phyloP scores from a whole-genome alignment of 1,140 invertebrate species.

The Drosophila tropicalis region DNA sequence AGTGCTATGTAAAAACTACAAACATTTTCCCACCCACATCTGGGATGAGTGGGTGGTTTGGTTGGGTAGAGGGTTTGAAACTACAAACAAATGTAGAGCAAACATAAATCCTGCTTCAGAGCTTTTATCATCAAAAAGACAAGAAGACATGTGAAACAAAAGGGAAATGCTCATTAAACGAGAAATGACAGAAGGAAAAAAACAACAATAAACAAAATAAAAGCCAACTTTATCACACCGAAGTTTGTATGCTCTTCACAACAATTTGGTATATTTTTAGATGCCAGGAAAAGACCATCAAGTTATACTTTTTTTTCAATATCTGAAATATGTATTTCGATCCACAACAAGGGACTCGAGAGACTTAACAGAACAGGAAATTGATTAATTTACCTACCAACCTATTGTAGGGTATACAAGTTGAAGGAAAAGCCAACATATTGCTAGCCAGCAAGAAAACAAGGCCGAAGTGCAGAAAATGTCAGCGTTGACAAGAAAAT shows the following conservation, averaged over 20 bases:
- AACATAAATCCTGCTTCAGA: slow-evolving; percentile 56
- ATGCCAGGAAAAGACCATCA: not conserved
- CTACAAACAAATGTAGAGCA: slow-evolving; percentile 55
- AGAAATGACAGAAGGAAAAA: slow-evolving; percentile 48
- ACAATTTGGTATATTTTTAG: not conserved
- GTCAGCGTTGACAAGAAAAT: slow-evolving; percentile 79
- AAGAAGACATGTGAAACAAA: slow-evolving; percentile 44
- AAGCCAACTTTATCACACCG: not conserved
- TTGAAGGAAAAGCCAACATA: slow-evolving; percentile 25
- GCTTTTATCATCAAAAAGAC: slow-evolving; percentile 58
- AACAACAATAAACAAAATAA: slow-evolving; percentile 14
- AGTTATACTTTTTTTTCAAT: not conserved
- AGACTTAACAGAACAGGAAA: not conserved
- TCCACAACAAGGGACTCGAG: too few species aligned
- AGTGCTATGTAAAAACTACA: not conserved
- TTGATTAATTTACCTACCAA: not conserved
- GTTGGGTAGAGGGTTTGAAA: not conserved
- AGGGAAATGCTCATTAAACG: slow-evolving; percentile 75
- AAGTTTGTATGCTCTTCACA: not conserved
- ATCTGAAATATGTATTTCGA: not conserved
- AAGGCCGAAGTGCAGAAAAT: slow-evolving; percentile 77
- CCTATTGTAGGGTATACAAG: not conserved
- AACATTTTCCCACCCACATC: not conserved
- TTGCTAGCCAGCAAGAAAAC: slow-evolving; percentile 12
- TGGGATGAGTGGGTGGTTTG: not conserved